Evolutionary conservation across 2,113 vertebrate species (phyloP).

Genomic region (Scomber scombrus): DNA sequence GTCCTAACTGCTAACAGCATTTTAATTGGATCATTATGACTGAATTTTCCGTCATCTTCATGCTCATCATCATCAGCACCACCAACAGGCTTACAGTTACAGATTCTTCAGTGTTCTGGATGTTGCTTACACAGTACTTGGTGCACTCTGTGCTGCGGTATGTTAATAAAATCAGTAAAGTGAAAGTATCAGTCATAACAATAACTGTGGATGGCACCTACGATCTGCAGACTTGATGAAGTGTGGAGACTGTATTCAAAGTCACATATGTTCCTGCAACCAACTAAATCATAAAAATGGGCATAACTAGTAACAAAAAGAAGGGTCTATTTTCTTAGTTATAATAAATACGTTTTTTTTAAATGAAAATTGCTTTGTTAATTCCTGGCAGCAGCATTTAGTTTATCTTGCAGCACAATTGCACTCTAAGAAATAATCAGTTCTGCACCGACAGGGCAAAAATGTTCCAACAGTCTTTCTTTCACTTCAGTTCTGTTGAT

Average conservation of each 20-base stretch:
- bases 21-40: conserved; percentile 57
- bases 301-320: not conserved
- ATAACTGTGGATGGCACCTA: fast-evolving
- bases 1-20: conserved; percentile 4
- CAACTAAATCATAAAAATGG: not conserved
- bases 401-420: not conserved
- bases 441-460: not conserved
- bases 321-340: not conserved
- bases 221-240: not conserved
- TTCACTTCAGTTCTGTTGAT: not conserved
- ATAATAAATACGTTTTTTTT: not conserved
- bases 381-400: not conserved
- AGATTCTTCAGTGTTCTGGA: not conserved
- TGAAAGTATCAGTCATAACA: not conserved
- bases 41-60: conserved; percentile 18
- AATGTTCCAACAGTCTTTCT: not conserved
- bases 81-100: not conserved
- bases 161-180: not conserved
- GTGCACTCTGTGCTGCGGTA: not conserved
- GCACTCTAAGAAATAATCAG: not conserved
- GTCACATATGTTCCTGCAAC: conserved; percentile 10
- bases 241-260: not conserved
- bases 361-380: not conserved
- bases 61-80: conserved; percentile 11
- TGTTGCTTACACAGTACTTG: not conserved